Evolutionary conservation across 2,113 vertebrate genomes (phyloP).

Genomic region (Nicator chloris): DNA sequence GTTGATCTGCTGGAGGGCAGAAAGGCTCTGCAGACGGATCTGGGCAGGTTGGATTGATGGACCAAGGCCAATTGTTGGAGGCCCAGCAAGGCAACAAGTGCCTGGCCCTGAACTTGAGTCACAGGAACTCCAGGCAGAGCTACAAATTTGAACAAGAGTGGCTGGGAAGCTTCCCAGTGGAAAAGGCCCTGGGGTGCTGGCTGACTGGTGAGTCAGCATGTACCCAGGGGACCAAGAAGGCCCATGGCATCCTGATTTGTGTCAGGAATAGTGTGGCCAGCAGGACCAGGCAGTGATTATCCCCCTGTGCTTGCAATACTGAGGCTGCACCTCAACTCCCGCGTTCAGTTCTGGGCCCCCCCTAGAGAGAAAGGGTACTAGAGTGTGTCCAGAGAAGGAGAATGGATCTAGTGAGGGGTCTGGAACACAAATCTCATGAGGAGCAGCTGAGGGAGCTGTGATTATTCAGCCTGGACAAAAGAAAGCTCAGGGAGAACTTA

Average conservation of each 20-base stretch:
- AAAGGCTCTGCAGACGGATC: background rate
- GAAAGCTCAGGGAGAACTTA: background rate
- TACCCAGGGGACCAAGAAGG: background rate
- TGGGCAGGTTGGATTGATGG: background rate
- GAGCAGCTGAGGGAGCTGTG: accelerated
- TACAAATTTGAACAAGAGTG: background rate
- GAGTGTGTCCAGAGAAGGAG: background rate
- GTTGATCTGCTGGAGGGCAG: background rate
- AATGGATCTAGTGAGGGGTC: background rate
- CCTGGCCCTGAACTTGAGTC: accelerated
- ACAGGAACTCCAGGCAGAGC: background rate
- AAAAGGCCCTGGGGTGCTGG: background rate
- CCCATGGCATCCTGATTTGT: background rate
- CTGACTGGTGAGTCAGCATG: accelerated
- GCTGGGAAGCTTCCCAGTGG: background rate
- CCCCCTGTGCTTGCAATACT: accelerated
- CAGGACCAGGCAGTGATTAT: background rate
- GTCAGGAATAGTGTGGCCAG: background rate
- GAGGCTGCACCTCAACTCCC: too few species aligned
- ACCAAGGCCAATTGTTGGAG: background rate
- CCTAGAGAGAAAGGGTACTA: background rate
- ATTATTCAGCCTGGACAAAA: background rate
- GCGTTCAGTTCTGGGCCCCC: background rate
- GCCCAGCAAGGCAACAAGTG: background rate
- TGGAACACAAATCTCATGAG: background rate